Conservation (phyloP, 2,888 invertebrate species). For the Erebia aethiops region DNA sequence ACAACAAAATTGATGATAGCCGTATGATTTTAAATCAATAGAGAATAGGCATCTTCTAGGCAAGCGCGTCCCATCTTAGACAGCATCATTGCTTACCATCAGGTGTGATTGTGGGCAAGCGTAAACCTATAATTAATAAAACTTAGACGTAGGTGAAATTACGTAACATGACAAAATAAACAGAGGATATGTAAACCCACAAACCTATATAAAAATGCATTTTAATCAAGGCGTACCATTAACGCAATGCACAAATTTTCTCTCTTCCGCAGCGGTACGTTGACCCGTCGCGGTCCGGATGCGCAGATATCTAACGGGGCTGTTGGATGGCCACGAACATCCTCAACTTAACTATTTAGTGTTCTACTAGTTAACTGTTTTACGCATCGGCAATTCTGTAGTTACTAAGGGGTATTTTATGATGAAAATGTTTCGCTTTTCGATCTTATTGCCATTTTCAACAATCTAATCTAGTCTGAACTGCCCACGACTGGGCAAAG, state of each 20-base stretch:
- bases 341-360: conserved; percentile 35
- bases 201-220: conserved; percentile 18
- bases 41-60: no score
- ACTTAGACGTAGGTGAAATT: neutral
- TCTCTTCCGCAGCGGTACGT: conserved; percentile 46
- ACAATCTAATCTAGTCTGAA: no score
- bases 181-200: neutral
- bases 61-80: no score
- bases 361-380: conserved; percentile 11
- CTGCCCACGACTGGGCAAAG: no score
- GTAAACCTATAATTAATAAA: no score
- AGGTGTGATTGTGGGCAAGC: no score
- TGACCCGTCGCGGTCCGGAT: conserved; percentile 45
- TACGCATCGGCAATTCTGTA: neutral
- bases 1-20: neutral
- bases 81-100: no score
- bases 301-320: conserved; percentile 47
- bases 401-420: no score
- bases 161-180: neutral
- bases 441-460: no score
- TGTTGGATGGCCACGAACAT: conserved; percentile 38
- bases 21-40: no score
- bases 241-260: conserved; percentile 45
- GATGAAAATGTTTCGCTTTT: no score
- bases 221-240: conserved; percentile 16